Evolutionary conservation across 2,888 invertebrate genomes (phyloP).

Genomic region (Cataglyphis albicans): DNA sequence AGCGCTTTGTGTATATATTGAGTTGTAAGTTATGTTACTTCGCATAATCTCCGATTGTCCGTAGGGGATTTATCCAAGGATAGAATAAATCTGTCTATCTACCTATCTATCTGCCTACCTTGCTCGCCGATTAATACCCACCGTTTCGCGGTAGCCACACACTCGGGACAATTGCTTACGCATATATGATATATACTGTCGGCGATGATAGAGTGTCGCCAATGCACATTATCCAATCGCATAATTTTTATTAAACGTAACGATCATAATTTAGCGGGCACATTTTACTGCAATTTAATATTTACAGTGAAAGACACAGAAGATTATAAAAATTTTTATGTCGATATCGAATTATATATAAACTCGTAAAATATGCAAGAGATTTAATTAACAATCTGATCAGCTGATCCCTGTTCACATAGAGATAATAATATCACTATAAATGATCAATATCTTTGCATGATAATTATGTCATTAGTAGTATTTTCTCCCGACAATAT

Average conservation of each 20-base stretch:
- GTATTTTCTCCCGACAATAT: background rate
- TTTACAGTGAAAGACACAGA: background rate
- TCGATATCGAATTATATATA: background rate
- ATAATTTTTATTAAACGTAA: constrained; percentile 12
- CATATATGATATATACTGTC: background rate
- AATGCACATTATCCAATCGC: background rate
- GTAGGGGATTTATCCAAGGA: constrained; percentile 49
- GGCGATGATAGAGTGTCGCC: background rate
- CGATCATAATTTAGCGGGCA: background rate
- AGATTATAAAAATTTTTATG: background rate
- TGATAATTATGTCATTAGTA: background rate
- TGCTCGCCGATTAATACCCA: constrained; percentile 44
- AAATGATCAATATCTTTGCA: background rate
- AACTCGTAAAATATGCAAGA: background rate
- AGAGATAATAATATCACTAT: background rate
- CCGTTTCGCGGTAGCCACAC: constrained; percentile 44
- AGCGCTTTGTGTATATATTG: constrained; percentile 18
- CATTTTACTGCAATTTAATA: background rate
- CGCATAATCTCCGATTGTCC: constrained; percentile 50
- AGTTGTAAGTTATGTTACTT: constrained; percentile 45
- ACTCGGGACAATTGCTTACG: constrained; percentile 33
- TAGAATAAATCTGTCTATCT: constrained; percentile 49
- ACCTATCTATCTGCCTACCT: constrained; percentile 34
- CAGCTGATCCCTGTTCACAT: background rate
- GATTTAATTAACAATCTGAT: background rate